phyloP scores from a whole-genome alignment of 1,140 invertebrate species.

The Monomorium pharaonis region DNA sequence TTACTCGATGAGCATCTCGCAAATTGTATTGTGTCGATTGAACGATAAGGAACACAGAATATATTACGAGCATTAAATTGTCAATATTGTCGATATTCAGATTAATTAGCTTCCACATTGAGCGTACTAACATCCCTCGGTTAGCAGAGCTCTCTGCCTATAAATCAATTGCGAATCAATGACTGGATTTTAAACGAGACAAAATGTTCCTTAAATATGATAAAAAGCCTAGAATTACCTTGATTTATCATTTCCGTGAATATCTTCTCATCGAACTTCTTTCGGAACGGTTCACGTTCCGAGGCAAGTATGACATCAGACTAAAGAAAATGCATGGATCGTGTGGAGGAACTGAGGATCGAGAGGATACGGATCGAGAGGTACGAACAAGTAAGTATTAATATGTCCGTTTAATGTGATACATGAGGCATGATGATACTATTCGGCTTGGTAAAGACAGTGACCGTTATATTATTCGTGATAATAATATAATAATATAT shows the following conservation, averaged over 20 bases:
- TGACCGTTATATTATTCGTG: slow-evolving; percentile 66
- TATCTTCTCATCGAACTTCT: neutral
- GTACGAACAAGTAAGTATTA: slow-evolving; percentile 67
- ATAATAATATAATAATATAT: slow-evolving; percentile 62
- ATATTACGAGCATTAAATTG: neutral
- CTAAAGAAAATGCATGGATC: neutral
- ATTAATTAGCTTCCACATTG: neutral
- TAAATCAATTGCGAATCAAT: neutral
- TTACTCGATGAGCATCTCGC: no score
- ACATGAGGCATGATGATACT: slow-evolving; percentile 65
- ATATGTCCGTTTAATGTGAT: slow-evolving; percentile 63
- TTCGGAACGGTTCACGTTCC: neutral
- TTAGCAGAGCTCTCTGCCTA: neutral
- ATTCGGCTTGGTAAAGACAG: slow-evolving; percentile 63
- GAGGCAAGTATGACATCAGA: neutral
- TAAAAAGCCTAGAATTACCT: neutral
- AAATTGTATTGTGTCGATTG: slow-evolving; percentile 43
- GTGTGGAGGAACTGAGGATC: neutral
- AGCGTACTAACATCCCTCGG: no score
- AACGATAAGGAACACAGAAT: neutral
- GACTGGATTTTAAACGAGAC: neutral
- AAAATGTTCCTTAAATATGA: neutral
- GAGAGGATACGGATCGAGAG: no score
- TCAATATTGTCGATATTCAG: neutral
- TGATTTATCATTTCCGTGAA: neutral